These are phyloP conservation scores for Chelonia mydas DNA, from an alignment of 2,797 vertebrate species.

Conservation along the genomic window DNA sequence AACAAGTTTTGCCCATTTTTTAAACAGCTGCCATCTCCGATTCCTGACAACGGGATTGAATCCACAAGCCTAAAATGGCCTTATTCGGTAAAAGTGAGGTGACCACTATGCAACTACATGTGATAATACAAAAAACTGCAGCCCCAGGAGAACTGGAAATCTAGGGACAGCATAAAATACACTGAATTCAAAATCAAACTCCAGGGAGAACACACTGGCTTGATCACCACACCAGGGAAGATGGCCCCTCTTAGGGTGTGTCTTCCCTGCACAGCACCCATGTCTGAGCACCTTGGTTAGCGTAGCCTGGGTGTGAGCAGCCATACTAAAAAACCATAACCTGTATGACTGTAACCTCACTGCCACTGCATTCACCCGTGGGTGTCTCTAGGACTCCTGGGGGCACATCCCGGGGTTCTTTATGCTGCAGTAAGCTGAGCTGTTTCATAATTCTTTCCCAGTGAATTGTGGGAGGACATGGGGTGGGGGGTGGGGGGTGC, in stretches of 20 bases:
- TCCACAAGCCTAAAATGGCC: not conserved
- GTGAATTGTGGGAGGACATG: not conserved
- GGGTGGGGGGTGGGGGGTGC: too few species aligned
- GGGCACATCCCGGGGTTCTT: not conserved
- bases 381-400: not conserved
- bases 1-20: not conserved
- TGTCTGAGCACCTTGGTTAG: not conserved
- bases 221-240: not conserved
- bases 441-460: not conserved
- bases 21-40: not conserved
- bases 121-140: not conserved
- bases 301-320: not conserved
- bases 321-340: not conserved
- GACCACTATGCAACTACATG: too few species aligned
- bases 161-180: slow-evolving; percentile 23
- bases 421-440: not conserved
- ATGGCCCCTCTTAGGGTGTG: not conserved
- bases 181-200: slow-evolving; percentile 10
- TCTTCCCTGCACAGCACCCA: not conserved
- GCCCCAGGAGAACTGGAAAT: slow-evolving; percentile 34
- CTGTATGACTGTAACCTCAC: not conserved
- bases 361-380: not conserved
- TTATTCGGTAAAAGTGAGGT: not conserved
- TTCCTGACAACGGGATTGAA: not conserved
- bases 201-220: not conserved